These are phyloP conservation scores for Rhagophthalmus giganteus DNA, from an alignment of 2,888 invertebrate genomes.

Conservation along the genomic window DNA sequence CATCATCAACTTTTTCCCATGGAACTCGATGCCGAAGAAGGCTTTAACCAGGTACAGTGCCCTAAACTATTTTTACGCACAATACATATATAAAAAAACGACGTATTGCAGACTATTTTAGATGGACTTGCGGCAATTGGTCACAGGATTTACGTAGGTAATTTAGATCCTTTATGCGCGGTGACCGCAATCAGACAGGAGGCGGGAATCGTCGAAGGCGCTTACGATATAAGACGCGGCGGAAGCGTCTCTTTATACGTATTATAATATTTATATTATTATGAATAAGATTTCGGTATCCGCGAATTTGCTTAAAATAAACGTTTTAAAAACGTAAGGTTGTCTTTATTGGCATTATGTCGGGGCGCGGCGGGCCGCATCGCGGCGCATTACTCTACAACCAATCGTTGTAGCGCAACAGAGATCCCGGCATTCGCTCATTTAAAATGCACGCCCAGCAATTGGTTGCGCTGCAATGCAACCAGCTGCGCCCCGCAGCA, in stretches of 20 bases:
- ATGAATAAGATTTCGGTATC: too few relatives aligned
- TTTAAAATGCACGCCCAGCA: too few relatives aligned
- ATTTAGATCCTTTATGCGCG: conserved; percentile 65
- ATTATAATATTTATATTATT: too few relatives aligned
- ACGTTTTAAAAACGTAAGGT: too few relatives aligned
- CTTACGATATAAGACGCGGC: conserved; percentile 56
- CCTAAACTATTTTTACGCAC: not conserved
- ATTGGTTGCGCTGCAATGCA: too few relatives aligned
- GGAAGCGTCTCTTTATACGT: conserved; percentile 60
- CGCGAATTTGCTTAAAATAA: too few relatives aligned
- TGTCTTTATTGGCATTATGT: too few relatives aligned
- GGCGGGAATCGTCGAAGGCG: conserved; percentile 53
- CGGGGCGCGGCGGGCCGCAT: too few relatives aligned
- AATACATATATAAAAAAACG: not conserved
- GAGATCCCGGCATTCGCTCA: too few relatives aligned
- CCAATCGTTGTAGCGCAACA: too few relatives aligned
- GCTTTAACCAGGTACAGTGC: conserved; percentile 52
- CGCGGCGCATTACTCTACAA: too few relatives aligned
- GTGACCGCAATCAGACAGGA: conserved; percentile 60
- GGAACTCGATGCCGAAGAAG: conserved; percentile 57
- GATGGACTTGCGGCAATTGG: conserved; percentile 57
- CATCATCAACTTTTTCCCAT: conserved; percentile 69
- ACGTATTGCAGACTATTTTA: conserved; percentile 53
- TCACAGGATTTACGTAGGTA: conserved; percentile 56
- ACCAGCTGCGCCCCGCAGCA: too few relatives aligned